A percentile compares a stretch with the other conserved stretches of the same genome.
These are phyloP conservation scores for Prunella strophiata DNA, from an alignment of 2,797 vertebrate genomes.

Conservation along the genomic window DNA sequence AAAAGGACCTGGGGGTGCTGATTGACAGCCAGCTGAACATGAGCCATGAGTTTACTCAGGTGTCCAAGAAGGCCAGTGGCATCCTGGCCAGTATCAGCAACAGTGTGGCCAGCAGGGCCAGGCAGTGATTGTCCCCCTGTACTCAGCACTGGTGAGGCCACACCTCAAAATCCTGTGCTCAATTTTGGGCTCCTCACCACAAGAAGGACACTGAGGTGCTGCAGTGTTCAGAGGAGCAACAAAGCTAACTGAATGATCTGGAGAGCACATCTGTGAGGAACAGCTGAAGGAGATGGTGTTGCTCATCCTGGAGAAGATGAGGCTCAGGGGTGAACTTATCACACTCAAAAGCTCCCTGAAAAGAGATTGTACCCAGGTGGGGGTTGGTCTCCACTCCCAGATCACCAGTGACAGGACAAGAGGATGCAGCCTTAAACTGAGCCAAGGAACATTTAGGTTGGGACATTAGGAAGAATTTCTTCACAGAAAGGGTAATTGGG, in stretches of 20 bases:
- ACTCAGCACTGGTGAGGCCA: neutral
- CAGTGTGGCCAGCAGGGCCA: accelerated
- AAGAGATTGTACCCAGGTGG: neutral
- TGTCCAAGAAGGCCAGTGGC: accelerated
- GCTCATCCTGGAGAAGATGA: neutral
- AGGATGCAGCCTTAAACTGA: neutral
- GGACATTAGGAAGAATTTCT: neutral
- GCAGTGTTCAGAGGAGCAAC: neutral
- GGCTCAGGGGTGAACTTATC: neutral
- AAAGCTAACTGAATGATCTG: neutral
- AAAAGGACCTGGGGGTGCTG: neutral
- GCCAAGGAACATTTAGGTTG: neutral
- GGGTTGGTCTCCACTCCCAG: neutral
- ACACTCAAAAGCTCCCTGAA: neutral
- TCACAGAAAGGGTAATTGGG: neutral
- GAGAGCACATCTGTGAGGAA: neutral
- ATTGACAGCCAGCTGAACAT: neutral
- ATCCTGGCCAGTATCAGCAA: neutral
- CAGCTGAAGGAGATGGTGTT: neutral
- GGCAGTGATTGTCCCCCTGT: neutral
- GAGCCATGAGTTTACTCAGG: neutral
- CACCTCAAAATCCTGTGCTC: neutral
- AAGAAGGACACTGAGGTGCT: neutral
- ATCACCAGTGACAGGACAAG: neutral
- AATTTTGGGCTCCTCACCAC: accelerated